A percentile compares a stretch with the other conserved stretches of the same genome.
phyloP scores from a whole-genome alignment of 2,888 invertebrate genomes.

The Sympetrum striolatum region DNA sequence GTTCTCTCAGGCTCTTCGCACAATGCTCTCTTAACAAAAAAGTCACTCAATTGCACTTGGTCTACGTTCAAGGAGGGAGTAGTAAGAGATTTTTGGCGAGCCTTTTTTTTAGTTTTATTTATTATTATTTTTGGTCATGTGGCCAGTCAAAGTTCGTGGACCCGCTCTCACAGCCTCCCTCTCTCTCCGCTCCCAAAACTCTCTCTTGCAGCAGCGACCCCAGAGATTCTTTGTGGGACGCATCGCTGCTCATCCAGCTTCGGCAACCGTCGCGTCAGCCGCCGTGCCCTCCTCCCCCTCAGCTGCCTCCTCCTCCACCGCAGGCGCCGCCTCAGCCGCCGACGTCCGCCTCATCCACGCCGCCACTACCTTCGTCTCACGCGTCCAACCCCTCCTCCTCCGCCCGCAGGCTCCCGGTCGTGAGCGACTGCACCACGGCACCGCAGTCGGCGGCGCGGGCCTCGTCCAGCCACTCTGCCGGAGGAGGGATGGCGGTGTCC shows the following conservation, averaged over 20 bases:
- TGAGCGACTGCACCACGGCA: constrained; percentile 77
- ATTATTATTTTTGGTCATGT: not conserved
- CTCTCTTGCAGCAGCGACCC: constrained; percentile 32
- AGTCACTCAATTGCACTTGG: not conserved
- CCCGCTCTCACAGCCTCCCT: not conserved
- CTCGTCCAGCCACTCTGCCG: constrained; percentile 64
- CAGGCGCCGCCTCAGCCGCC: not conserved
- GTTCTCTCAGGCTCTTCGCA: not conserved
- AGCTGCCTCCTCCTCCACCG: not conserved
- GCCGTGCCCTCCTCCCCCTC: constrained; percentile 17
- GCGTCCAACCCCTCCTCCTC: constrained; percentile 27
- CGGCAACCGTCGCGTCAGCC: constrained; percentile 30
- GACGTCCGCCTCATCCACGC: constrained; percentile 4
- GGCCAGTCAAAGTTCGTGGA: constrained; percentile 24
- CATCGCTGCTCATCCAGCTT: constrained; percentile 38
- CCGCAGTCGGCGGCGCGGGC: constrained; percentile 78
- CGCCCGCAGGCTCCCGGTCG: constrained; percentile 72
- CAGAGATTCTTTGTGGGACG: constrained; percentile 41
- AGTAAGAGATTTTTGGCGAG: not conserved
- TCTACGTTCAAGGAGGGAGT: not conserved
- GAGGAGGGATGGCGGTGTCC: constrained; percentile 90
- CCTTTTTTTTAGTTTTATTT: not conserved
- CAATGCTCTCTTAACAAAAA: not conserved
- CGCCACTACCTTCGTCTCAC: constrained; percentile 22
- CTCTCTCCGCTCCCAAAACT: not conserved